Evolutionary conservation across 2,113 vertebrate genomes (phyloP).

Genomic region (Grammomys surdaster): DNA sequence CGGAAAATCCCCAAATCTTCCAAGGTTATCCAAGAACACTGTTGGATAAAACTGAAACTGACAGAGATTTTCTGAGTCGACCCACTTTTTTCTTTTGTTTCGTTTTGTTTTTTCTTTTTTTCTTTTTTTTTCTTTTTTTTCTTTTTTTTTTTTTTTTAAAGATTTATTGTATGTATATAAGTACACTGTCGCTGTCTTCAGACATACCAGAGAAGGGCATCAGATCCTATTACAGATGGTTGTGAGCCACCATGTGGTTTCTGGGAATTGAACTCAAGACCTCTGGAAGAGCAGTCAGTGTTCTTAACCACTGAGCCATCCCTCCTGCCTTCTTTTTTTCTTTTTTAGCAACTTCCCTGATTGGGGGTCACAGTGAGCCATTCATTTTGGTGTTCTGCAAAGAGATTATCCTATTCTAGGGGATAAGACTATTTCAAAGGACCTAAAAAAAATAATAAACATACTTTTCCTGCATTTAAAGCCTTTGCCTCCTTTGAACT

Average conservation of each 20-base stretch:
- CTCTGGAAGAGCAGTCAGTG: too few species aligned
- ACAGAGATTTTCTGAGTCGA: neutral
- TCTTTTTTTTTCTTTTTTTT: neutral
- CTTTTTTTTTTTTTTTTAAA: too few species aligned
- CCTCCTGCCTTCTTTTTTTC: neutral
- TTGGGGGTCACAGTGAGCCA: neutral
- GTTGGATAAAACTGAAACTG: conserved; percentile 8
- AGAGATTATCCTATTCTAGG: conserved; percentile 60
- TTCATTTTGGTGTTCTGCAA: conserved; percentile 41
- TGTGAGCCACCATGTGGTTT: too few species aligned
- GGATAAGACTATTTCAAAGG: conserved; percentile 55
- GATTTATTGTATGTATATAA: too few species aligned
- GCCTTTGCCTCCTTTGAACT: conserved; percentile 63
- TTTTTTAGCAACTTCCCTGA: conserved; percentile 2
- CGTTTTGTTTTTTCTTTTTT: neutral
- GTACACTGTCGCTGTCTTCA: too few species aligned
- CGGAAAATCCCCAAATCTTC: conserved; percentile 42
- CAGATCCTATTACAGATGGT: too few species aligned
- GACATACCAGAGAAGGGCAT: too few species aligned
- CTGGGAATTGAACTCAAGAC: too few species aligned
- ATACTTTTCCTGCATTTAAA: conserved; percentile 62
- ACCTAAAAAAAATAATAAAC: conserved; percentile 55
- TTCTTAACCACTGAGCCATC: too few species aligned
- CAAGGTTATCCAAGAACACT: conserved; percentile 57
- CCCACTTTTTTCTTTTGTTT: neutral